Base-by-base conservation (phyloP, 92 coral and sea anemone genomes). In the Heteractis magnifica region DNA sequence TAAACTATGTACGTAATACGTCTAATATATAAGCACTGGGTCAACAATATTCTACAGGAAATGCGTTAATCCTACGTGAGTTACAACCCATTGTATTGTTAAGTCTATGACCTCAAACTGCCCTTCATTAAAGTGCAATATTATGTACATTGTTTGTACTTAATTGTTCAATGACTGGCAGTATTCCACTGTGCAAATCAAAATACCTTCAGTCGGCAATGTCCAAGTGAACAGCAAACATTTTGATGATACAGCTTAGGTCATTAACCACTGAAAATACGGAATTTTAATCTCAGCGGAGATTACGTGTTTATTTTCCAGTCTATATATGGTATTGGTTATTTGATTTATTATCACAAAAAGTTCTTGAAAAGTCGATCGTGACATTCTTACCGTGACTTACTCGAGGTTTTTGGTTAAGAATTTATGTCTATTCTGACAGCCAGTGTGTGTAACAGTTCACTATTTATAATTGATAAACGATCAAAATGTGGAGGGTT, bases 401-500 rank as follows among this genome's bases (percentile, higher is more conserved):
- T 20, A 18, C 70, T 62, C 10, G 3, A 62, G 20, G n/a, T 62
- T 23, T 62, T 19, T 62, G 21, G 70, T 62, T 62, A 62, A 62
- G 70, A 70, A 11, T 50, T 65, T 26, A 26, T 15, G 20, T 1
- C 14, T 9, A 51, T 59, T 21, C 44, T 19, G 74, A 56, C 74
- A 80, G 51, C 60, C 59, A 65, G 51, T 49, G 34, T 6, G 65
- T 48, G 20, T 51, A 68, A 18, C 70, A 51, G 50, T 48, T 15
- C 62, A 18, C 71, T 12, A 60, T 60, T 79, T 64, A 64, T 79
- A 44, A 20, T 60, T 81, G 49, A 81, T 52, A 49, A 44, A 21
- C 51, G 65, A 70, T 65, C 65, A 73, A 52, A 77, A 85, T 85
- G 88, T 85, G 88, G 88, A 65, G 88, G 55, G 72, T 85, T 8